phyloP scores from a whole-genome alignment of 2,888 invertebrate species.

The Aleiodes testaceus region DNA sequence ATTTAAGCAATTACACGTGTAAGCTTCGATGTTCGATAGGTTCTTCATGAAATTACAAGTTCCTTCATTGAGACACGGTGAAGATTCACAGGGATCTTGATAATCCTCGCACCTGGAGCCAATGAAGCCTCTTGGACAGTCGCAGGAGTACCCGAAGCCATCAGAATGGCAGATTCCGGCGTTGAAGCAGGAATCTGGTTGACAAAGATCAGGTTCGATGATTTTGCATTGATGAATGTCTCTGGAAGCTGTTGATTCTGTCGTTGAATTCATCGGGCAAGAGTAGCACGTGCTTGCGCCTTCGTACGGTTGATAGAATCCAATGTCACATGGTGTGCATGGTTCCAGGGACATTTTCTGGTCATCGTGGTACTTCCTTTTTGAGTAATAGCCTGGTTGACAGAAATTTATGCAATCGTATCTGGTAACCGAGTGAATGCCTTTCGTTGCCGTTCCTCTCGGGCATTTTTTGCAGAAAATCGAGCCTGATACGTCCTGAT shows the following conservation, averaged over 20 bases:
- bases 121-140: constrained; percentile 74
- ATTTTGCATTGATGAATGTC: constrained; percentile 57
- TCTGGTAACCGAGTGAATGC: constrained; percentile 71
- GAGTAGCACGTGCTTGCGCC: constrained; percentile 76
- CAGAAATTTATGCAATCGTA: constrained; percentile 77
- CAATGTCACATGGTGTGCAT: constrained; percentile 67
- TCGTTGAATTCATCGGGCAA: constrained; percentile 76
- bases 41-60: constrained; percentile 48
- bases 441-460: constrained; percentile 75
- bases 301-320: constrained; percentile 77
- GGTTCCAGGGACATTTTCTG: constrained; percentile 57
- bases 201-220: constrained; percentile 74
- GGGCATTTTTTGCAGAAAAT: constrained; percentile 77
- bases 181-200: constrained; percentile 73
- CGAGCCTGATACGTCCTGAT: constrained; percentile 76
- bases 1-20: constrained; percentile 74
- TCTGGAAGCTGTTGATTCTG: constrained; percentile 70
- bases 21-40: constrained; percentile 53
- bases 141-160: constrained; percentile 71
- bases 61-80: constrained; percentile 76
- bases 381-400: constrained; percentile 74
- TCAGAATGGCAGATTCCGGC: constrained; percentile 70
- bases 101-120: constrained; percentile 76
- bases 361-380: constrained; percentile 67
- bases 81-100: constrained; percentile 73